Conservation (phyloP, 2,113 vertebrate species). For the Nesogale talazaci region DNA sequence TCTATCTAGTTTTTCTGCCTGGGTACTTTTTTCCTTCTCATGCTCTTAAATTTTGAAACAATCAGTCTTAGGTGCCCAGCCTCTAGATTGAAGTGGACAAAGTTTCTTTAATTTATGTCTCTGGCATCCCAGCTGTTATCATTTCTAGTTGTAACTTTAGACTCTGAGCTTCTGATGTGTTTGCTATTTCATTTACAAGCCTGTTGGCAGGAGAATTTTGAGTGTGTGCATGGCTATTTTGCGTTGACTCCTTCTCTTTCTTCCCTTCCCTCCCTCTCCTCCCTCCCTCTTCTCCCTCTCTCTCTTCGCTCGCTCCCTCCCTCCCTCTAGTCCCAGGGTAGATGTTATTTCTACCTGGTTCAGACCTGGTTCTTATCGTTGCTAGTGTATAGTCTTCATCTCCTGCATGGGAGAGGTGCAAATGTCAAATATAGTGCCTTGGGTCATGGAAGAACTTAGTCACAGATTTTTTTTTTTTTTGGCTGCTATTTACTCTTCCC, state of each 20-base stretch:
- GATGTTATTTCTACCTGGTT: not conserved
- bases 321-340: not conserved
- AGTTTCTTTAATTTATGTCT: constrained; percentile 14
- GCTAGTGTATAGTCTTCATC: not conserved
- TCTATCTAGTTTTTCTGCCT: not conserved
- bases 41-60: not conserved
- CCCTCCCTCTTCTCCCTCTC: too few relatives aligned
- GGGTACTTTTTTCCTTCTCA: not conserved
- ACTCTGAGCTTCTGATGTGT: not conserved
- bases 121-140: not conserved
- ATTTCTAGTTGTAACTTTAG: not conserved
- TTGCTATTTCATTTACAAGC: not conserved
- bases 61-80: not conserved
- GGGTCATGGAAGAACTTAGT: not conserved
- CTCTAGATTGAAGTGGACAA: not conserved
- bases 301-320: not conserved
- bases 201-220: not conserved
- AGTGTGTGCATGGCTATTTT: not conserved
- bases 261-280: too few relatives aligned
- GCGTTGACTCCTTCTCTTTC: not conserved
- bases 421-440: not conserved
- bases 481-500: not conserved
- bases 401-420: not conserved
- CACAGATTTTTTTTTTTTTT: not conserved
- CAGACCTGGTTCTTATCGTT: not conserved